Base-by-base conservation (phyloP, 2,113 vertebrate genomes). In the Coryphaenoides rupestris region DNA sequence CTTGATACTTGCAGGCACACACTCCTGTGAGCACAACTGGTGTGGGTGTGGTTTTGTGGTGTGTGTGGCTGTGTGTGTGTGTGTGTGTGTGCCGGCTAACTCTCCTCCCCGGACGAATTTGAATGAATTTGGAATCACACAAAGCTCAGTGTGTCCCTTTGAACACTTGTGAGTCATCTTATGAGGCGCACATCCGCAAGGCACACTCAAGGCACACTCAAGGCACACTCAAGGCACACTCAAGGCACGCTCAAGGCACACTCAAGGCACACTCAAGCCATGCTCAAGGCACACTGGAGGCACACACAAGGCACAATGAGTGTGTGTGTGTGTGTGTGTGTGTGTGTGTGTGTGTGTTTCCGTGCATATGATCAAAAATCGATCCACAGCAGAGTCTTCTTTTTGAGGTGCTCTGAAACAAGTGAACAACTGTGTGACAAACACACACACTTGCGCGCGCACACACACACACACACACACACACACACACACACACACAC, bases 341-440 rank as follows among this genome's bases (percentile, higher is more conserved):
- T 50, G 47, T 50, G 15, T 45, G 40, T 45, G 40, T 5, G 5
- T 5, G 40, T 45, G 5, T 45, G 5, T 45, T 45, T n/a, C 17
- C 47, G 2, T 50, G 14, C 47, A 50, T n/a, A n/a, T 50, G 47
- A 40, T 14, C 2, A 50, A 50, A 17, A 50, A 50, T 50, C 33
- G 33, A 40, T 40, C 5, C 9, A 50, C 2, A n/a, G 13, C 46
- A 1, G 46, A 13, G 10, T 49, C 46, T 49, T 17, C 46, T 13
- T 49, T 49, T 49, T 14, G 13, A 49, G 16, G 46, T 16, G 9
- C 46, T 9, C 9, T 49, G 13, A 49, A 16, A 49, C 46, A 49
- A 62, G 62, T 66, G 56, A 57, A 19, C 66, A 60, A 72, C 24
- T n/a, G n/a, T n/a, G n/a, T n/a, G n/a, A 33, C 67, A 73, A 63